Evolutionary conservation across 2,888 invertebrate genomes (phyloP), one percentile per base, ranked within the genome.

Genomic region (Lasioglossum villosulum): DNA sequence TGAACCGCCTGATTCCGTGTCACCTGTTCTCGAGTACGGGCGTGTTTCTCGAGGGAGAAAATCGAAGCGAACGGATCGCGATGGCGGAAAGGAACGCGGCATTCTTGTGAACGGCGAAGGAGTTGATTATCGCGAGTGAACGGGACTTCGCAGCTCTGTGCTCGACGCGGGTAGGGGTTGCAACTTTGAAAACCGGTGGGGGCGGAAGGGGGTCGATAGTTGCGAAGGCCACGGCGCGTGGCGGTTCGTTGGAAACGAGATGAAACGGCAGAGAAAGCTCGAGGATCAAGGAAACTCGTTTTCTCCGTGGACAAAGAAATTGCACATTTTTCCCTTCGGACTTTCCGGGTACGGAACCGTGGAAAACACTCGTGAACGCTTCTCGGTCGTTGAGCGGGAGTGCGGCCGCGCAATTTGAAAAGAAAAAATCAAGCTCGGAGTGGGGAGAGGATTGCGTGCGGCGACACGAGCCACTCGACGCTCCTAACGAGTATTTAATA

Each of bases 401-500:
- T 16, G 10, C 68, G 12, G 4, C 56, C n/a, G 27, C 27, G 14
- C 10, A 34, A 34, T 45, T 73, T 42, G 72, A 73, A 74, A 71
- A 70, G 56, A 37, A n/a, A 76, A 66, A 75, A 39, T n/a, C n/a
- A 23, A 52, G 23, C 52, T 10, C 3, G 59, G 12, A 10, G 6
- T 5, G 48, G 39, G 19, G 48, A 42, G 16, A 3, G 48, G 68
- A n/a, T 45, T 34, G 59, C 16, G 48, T 68, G 76, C 59, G 52
- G 45, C 34, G 73, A 80, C 48, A 14, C 71, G 39, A 30, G 56
- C 39, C 30, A 39, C 79, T 85, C 52, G 68, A n/a, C 48, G 14
- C 45, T 3, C 10, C n/a, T 14, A 63, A 56, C 85, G 70, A 48
- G 73, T 73, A 52, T 83, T 78, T 66, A 63, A 68, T 75, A 82